Evolutionary conservation across 1,140 invertebrate genomes (phyloP).

Genomic region (Drosophila tristis): DNA sequence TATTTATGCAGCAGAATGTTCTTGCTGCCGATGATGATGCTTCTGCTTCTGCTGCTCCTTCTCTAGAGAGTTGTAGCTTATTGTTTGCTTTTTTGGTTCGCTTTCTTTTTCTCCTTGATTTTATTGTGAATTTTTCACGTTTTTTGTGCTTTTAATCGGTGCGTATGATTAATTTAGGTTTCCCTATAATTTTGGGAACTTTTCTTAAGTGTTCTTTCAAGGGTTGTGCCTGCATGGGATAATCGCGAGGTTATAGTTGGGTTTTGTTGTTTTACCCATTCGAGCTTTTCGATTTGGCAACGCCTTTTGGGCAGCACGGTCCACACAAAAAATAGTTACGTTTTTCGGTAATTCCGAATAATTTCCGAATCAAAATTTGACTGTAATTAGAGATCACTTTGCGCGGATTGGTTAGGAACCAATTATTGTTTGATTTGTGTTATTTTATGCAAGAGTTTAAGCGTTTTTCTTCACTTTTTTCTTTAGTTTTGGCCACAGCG

Average conservation of each 20-base stretch:
- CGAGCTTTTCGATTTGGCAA: constrained; percentile 57
- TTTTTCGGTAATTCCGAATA: not conserved
- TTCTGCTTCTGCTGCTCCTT: constrained; percentile 11
- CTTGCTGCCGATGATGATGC: constrained; percentile 37
- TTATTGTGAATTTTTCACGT: constrained; percentile 8
- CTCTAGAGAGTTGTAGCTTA: constrained; percentile 42
- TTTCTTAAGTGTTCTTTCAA: constrained; percentile 10
- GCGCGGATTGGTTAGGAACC: constrained; percentile 3
- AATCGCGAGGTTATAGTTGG: constrained; percentile 13
- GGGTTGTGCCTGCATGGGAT: constrained; percentile 14
- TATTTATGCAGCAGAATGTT: constrained; percentile 71
- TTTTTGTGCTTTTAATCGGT: constrained; percentile 50
- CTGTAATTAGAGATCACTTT: constrained; percentile 28
- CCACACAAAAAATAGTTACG: constrained; percentile 38
- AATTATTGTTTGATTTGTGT: constrained; percentile 28
- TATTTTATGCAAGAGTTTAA: constrained; percentile 19
- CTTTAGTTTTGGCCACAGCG: constrained; percentile 30
- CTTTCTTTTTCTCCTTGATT: constrained; percentile 17
- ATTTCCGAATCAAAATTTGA: constrained; percentile 11
- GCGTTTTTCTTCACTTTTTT: constrained; percentile 48
- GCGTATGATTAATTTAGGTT: constrained; percentile 63
- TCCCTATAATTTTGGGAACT: constrained; percentile 20
- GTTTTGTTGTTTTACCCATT: constrained; percentile 34
- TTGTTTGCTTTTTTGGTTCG: constrained; percentile 36
- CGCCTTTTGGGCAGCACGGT: constrained; percentile 55